Evolutionary conservation across 2,888 invertebrate genomes (phyloP), one percentile per base, ranked within the genome.

Genomic region (Pandemis cinnamomeana): DNA sequence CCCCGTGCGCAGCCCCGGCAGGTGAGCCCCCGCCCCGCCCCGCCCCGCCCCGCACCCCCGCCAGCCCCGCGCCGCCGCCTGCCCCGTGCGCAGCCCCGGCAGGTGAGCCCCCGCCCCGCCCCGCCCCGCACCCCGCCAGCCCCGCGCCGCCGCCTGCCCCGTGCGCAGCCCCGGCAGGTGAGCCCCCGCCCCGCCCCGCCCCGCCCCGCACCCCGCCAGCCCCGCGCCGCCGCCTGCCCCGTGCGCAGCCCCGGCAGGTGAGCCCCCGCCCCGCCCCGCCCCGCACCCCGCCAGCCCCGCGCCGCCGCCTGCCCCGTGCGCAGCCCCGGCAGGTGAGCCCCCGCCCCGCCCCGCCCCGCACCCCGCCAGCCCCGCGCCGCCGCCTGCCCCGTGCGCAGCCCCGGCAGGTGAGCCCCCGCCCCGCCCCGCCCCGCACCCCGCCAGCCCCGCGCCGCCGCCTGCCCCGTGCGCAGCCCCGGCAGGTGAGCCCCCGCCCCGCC

Each of bases 291-390:
- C 71, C 78, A 44, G 84, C 82, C 51, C 77, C 82, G 60, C 89
- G 46, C 77, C 79, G 6, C 67, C 80, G 8, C 82, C 84, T 4
- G 81, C 81, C 70, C 82, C 78, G 86, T 87, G n/a, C 20, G n/a
- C 5, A 27, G 71, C 6, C 51, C 67, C 44, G 42, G 27, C 69
- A 68, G 69, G 66, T 67, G 13, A 44, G 44, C 71, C 76, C 20
- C 78, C 78, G n/a, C 71, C 78, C 75, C 77, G 82, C 2, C 79
- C 87, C 46, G 27, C 27, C 3, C 27, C 1, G 27, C 86, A 15
- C 71, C 76, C 76, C n/a, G 76, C 71, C 78, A 44, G 84, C 82
- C 51, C 77, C 82, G 60, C 89, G 46, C 77, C 79, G 6, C 67
- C 80, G 8, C 82, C 84, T 4, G 81, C 81, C 70, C 82, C 78